Percentiles rank a stretch among this genome's conserved stretches.
Evolutionary conservation across 2,113 vertebrate genomes (phyloP).

Genomic region (Albula goreensis): DNA sequence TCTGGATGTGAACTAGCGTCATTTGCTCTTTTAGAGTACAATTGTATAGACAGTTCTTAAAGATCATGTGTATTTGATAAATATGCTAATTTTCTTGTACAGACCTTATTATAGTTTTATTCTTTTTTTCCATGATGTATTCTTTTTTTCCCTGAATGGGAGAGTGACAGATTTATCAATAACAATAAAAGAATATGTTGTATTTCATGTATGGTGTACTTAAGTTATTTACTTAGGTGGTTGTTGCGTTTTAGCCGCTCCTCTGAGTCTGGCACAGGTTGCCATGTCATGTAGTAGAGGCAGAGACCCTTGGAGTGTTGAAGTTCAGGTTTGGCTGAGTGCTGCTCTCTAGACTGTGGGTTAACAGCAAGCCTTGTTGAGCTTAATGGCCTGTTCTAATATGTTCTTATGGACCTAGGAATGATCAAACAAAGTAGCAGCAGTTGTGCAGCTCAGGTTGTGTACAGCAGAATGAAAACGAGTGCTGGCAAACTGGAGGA

Average conservation of each 20-base stretch:
- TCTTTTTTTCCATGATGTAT: slow-evolving; percentile 56
- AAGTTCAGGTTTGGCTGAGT: too few species aligned
- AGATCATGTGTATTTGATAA: slow-evolving; percentile 47
- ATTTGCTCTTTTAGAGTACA: slow-evolving; percentile 44
- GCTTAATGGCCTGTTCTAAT: too few species aligned
- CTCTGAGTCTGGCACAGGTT: background rate
- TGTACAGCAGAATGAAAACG: too few species aligned
- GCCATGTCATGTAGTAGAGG: too few species aligned
- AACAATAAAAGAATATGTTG: slow-evolving; percentile 49
- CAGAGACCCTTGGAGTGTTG: too few species aligned
- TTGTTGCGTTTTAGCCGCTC: too few species aligned
- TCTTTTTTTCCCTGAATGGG: slow-evolving; percentile 45
- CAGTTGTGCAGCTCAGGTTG: too few species aligned
- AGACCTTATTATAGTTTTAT: slow-evolving; percentile 52
- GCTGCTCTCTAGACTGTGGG: too few species aligned
- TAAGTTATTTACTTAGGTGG: background rate
- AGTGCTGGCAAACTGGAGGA: too few species aligned
- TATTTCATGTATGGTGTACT: slow-evolving; percentile 36
- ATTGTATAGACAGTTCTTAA: slow-evolving; percentile 48
- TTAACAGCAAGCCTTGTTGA: too few species aligned
- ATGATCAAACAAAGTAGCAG: too few species aligned
- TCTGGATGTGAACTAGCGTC: slow-evolving; percentile 36
- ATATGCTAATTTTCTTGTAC: slow-evolving; percentile 53
- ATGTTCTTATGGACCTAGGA: too few species aligned
- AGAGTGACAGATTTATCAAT: slow-evolving; percentile 48